A percentile compares a stretch with the other conserved stretches of the same genome.
These are phyloP conservation scores for Tadarida brasiliensis DNA, from an alignment of 2,797 vertebrate species.

Conservation along the genomic window DNA sequence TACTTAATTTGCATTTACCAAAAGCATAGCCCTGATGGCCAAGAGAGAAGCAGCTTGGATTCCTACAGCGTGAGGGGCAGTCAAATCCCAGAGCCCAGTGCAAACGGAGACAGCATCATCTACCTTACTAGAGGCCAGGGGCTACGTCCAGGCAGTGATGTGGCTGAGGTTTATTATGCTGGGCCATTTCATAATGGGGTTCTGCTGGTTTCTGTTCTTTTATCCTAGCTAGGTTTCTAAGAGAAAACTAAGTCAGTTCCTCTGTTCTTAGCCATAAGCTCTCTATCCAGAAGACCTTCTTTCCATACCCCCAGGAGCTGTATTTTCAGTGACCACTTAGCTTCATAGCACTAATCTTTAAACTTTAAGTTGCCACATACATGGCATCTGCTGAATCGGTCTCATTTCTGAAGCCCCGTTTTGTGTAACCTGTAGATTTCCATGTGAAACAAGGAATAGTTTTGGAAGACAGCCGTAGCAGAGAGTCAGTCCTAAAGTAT, in stretches of 20 bases:
- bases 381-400: not conserved
- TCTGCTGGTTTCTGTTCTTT: not conserved
- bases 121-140: not conserved
- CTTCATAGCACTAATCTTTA: not conserved
- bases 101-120: not conserved
- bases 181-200: not conserved
- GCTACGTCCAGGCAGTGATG: not conserved
- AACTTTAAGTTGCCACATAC: not conserved
- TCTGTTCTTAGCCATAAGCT: not conserved
- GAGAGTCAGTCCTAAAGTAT: not conserved
- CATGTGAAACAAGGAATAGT: not conserved
- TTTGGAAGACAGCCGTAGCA: not conserved
- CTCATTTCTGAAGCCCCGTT: slow-evolving; percentile 22
- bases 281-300: not conserved
- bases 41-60: not conserved
- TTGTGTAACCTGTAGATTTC: not conserved
- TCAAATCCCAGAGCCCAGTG: not conserved
- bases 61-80: not conserved
- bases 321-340: not conserved
- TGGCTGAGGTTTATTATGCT: not conserved
- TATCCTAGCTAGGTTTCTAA: slow-evolving; percentile 10
- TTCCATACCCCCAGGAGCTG: not conserved
- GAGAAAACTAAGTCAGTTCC: not conserved
- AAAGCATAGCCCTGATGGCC: not conserved
- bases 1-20: not conserved